phyloP scores from a whole-genome alignment of 2,888 invertebrate genomes.

The Erannis defoliaria region DNA sequence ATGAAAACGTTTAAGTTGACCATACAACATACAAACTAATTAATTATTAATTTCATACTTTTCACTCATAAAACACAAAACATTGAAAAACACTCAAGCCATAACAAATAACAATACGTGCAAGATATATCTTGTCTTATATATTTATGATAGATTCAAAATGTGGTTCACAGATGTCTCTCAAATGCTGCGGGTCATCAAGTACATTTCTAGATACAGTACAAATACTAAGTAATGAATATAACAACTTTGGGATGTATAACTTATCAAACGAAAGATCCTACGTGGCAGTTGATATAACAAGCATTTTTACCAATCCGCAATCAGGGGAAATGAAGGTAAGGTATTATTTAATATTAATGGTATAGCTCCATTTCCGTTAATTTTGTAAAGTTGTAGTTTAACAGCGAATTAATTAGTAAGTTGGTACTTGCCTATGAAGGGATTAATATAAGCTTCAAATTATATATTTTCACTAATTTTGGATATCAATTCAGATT shows the following conservation, averaged over 20 bases:
- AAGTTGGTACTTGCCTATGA: no score
- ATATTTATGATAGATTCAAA: neutral
- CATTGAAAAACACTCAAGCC: no score
- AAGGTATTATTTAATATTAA: constrained; percentile 16
- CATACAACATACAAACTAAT: no score
- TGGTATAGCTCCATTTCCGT: neutral
- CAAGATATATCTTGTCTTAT: neutral
- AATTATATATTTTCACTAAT: no score
- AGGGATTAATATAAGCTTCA: no score
- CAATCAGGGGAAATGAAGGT: constrained; percentile 47
- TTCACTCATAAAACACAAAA: no score
- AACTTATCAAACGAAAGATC: constrained; percentile 42
- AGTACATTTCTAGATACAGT: constrained; percentile 54
- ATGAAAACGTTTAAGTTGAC: no score
- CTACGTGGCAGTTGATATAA: constrained; percentile 53
- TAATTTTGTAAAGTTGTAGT: no score
- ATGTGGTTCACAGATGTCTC: constrained; percentile 48
- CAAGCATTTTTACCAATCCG: constrained; percentile 49
- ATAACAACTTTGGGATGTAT: constrained; percentile 54
- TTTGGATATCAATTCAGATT: no score
- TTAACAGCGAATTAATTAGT: no score
- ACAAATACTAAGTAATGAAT: constrained; percentile 51
- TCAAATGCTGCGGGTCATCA: constrained; percentile 43
- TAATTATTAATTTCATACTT: no score
- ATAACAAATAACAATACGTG: no score